Conservation (phyloP, 1,140 invertebrate genomes). For the Leptestheria dahalacensis region DNA sequence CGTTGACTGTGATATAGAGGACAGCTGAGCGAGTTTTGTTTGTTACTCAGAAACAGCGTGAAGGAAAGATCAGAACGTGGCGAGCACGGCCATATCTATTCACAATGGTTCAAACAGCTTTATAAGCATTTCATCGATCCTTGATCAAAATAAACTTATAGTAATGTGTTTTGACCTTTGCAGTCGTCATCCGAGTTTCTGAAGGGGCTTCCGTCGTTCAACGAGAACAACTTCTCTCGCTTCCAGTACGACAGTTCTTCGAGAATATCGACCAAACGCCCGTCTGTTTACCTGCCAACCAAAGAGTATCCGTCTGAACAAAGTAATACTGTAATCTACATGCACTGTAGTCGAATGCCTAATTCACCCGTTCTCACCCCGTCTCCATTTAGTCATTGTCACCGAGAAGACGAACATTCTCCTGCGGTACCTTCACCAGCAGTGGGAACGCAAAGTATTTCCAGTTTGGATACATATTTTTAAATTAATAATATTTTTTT, state of each 20-base stretch:
- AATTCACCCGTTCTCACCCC: slow-evolving; percentile 8
- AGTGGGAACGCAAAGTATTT: slow-evolving; percentile 71
- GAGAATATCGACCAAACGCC: slow-evolving; percentile 64
- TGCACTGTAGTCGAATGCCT: no score
- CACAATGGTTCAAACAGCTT: no score
- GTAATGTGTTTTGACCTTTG: not conserved
- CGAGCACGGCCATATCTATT: no score
- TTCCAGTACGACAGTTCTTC: slow-evolving; percentile 73
- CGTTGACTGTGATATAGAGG: no score
- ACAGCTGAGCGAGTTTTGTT: no score
- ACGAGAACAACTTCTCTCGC: slow-evolving; percentile 78
- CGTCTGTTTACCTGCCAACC: slow-evolving; percentile 75
- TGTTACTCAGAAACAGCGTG: no score
- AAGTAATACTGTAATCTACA: no score
- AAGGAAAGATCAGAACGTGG: no score
- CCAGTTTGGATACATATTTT: not conserved
- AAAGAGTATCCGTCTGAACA: slow-evolving; percentile 79
- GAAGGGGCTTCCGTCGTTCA: slow-evolving; percentile 74
- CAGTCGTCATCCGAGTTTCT: slow-evolving; percentile 55
- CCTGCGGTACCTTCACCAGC: slow-evolving; percentile 78
- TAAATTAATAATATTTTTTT: not conserved
- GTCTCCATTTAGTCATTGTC: slow-evolving; percentile 55
- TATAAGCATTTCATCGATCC: no score
- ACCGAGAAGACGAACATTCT: slow-evolving; percentile 89
- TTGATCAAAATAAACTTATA: not conserved